Evolutionary conservation across 2,113 vertebrate genomes (phyloP), one percentile per base, ranked within the genome.

Genomic region (Fukomys damarensis): DNA sequence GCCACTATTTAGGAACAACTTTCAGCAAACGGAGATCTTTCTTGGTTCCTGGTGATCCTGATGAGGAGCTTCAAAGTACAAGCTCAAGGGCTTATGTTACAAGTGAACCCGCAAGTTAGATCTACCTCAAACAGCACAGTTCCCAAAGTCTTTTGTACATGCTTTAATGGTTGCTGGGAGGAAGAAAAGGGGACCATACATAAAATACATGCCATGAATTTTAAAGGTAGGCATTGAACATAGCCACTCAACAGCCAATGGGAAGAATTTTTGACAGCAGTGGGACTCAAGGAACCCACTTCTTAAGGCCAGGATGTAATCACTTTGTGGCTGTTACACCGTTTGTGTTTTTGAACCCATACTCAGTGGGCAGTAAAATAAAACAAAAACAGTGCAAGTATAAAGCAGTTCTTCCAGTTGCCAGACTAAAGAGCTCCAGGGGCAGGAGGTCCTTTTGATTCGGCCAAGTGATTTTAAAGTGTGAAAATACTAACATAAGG

Each of bases 361-460:
- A 86, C 22, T 77, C 20, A 30, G 58, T 59, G 54, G 76, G 52
- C 72, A n/a, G 30, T 49, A 61, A 96, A 84, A 85, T 19, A 95
- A 88, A 93, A 96, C 65, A 79, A 92, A 95, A 95, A 68, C 61
- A 79, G 58, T 58, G 49, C 17, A 86, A 86, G 32, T 68, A 22
- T 94, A 87, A 96, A 79, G 96, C 1, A 46, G 70, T 70, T 92
- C 61, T 96, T 65, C 20, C 56, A 76, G 14, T 22, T 91, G 68
- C 65, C 94, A 88, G 46, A 77, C 52, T 90, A n/a, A 77, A 90
- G 41, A 96, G 88, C 93, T 93, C 32, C 19, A 19, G 43, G 77
- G 30, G 38, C 65, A 91, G 79, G 82, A 89, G 41, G 30, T 70
- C 35, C 20, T 59, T 93, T 96, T 76, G 91, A 93, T 91, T 65